These are phyloP conservation scores for Falcunculus frontatus DNA, from an alignment of 2,113 vertebrate species.

Conservation along the genomic window DNA sequence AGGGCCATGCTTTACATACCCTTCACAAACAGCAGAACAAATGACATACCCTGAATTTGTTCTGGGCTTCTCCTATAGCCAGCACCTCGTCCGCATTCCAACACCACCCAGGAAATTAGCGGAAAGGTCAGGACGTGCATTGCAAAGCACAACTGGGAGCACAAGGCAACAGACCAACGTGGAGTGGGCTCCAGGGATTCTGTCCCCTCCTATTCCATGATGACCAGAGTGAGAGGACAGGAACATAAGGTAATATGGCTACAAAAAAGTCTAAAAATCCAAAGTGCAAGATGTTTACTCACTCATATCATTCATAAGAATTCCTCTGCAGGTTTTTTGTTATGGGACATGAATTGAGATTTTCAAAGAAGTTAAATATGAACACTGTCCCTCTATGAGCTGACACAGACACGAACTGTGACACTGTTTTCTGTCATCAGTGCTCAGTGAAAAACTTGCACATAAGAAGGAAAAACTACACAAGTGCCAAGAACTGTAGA, in stretches of 20 bases:
- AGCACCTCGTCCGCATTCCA: not conserved
- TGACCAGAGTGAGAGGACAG: not conserved
- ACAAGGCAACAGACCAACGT: not conserved
- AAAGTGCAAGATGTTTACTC: not conserved
- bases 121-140: not conserved
- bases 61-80: not conserved
- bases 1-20: not conserved
- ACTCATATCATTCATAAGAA: rapidly evolving
- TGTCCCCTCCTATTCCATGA: not conserved
- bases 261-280: not conserved
- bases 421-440: not conserved
- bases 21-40: not conserved
- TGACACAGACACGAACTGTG: not conserved
- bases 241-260: not conserved
- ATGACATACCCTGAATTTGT: not conserved
- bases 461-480: not conserved
- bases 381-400: not conserved
- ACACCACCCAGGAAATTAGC: rapidly evolving
- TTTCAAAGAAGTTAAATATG: not conserved
- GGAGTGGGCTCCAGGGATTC: not conserved
- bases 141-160: not conserved
- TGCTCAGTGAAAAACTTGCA: not conserved
- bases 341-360: not conserved
- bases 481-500: not conserved
- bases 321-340: not conserved